Evolutionary conservation across 2,797 vertebrate genomes (phyloP).

Genomic region (Sternotherus odoratus): DNA sequence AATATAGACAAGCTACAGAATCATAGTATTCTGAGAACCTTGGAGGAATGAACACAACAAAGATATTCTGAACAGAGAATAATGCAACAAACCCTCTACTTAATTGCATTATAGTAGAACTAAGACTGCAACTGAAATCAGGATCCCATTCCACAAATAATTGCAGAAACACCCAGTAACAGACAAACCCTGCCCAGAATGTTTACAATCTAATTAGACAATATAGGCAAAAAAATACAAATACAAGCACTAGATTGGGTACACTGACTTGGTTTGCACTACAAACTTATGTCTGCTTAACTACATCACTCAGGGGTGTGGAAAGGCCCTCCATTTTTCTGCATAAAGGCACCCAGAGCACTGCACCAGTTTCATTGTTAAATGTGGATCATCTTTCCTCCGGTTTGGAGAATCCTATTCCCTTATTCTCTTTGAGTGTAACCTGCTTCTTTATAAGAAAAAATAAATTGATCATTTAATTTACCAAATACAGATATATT

Average conservation of each 20-base stretch:
- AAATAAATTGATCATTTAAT: background rate
- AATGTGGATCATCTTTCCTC: background rate
- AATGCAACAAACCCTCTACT: background rate
- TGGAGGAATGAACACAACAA: background rate
- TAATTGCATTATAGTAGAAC: background rate
- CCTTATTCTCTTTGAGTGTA: background rate
- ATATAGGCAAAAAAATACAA: background rate
- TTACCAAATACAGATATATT: background rate
- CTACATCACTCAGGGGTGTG: background rate
- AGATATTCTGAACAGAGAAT: background rate
- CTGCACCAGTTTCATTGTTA: background rate
- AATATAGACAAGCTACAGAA: slow-evolving; percentile 47
- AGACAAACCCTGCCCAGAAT: background rate
- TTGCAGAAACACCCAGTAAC: background rate
- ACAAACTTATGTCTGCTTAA: background rate
- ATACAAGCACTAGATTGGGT: background rate
- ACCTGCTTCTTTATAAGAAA: background rate
- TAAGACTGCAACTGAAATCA: background rate
- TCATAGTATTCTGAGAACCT: slow-evolving; percentile 37
- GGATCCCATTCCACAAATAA: background rate
- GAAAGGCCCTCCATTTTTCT: background rate
- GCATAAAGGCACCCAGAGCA: background rate
- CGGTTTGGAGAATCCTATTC: background rate
- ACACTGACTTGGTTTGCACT: background rate
- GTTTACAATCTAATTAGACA: background rate